Evolutionary conservation across 2,797 vertebrate species (phyloP).

Genomic region (Chelon labrosus): DNA sequence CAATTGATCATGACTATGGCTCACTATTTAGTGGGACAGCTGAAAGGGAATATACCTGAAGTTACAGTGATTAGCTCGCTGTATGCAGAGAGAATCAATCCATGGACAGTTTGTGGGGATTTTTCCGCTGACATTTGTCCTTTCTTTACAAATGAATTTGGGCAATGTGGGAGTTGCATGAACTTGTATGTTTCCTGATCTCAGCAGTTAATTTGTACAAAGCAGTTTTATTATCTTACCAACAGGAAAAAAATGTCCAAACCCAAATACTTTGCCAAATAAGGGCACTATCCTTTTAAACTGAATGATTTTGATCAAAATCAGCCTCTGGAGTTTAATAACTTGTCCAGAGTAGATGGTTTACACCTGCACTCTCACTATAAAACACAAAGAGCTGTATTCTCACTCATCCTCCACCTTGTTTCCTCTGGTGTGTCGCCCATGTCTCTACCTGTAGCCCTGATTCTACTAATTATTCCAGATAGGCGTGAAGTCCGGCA

Average conservation of each 20-base stretch:
- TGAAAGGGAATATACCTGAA: no score
- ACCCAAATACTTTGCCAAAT: background rate
- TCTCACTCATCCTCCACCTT: background rate
- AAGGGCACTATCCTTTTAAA: background rate
- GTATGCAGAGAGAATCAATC: no score
- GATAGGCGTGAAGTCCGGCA: constrained; percentile 57
- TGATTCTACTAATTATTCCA: constrained; percentile 53
- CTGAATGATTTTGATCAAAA: background rate
- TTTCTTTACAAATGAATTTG: background rate
- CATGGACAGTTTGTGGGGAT: background rate
- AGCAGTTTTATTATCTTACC: background rate
- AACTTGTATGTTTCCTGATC: background rate
- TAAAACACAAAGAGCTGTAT: no score
- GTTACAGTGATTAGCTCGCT: no score
- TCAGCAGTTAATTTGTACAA: background rate
- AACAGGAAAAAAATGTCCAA: background rate
- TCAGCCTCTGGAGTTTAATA: no score
- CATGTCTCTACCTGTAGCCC: constrained; percentile 30
- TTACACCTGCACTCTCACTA: no score
- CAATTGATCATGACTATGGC: no score
- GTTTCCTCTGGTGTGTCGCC: background rate
- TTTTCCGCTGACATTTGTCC: background rate
- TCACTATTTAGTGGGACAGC: no score
- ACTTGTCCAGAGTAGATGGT: background rate
- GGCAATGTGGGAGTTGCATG: background rate